Conservation (phyloP, 2,888 invertebrate species). For the Oasisia sp. region DNA sequence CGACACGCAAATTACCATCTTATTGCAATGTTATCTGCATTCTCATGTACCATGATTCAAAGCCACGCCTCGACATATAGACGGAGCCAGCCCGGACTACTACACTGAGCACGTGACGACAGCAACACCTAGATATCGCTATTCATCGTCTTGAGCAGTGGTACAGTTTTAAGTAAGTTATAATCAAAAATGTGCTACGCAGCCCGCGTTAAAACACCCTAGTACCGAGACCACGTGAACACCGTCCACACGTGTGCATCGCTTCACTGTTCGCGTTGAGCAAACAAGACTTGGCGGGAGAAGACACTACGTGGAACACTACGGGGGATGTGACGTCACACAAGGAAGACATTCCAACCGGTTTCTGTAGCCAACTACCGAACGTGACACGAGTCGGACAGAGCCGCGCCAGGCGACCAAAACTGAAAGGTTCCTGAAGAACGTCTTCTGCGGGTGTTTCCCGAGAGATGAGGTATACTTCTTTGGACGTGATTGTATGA, state of each 20-base stretch:
- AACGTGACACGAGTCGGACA: neutral
- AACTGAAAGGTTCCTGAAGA: neutral
- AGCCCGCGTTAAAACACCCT: neutral
- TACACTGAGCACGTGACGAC: neutral
- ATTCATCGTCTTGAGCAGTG: neutral
- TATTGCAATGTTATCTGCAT: no score
- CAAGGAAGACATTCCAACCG: neutral
- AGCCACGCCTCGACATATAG: neutral
- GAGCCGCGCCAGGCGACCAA: no score
- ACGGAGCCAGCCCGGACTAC: neutral
- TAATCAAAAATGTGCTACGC: neutral
- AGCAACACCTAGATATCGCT: neutral
- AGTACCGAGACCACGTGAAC: neutral
- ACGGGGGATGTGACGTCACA: constrained; percentile 8
- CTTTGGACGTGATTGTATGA: neutral
- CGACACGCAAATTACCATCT: no score
- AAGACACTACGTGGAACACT: neutral
- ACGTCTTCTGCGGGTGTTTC: neutral
- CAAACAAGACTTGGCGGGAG: neutral
- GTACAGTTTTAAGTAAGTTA: neutral
- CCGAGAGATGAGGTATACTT: neutral
- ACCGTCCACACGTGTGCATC: neutral
- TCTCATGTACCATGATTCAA: no score
- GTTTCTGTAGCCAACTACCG: neutral
- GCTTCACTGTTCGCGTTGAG: neutral